Percentiles rank a stretch among this genome's conserved stretches.
phyloP scores from a whole-genome alignment of 2,888 invertebrate genomes.

The Cephus sareptanus region DNA sequence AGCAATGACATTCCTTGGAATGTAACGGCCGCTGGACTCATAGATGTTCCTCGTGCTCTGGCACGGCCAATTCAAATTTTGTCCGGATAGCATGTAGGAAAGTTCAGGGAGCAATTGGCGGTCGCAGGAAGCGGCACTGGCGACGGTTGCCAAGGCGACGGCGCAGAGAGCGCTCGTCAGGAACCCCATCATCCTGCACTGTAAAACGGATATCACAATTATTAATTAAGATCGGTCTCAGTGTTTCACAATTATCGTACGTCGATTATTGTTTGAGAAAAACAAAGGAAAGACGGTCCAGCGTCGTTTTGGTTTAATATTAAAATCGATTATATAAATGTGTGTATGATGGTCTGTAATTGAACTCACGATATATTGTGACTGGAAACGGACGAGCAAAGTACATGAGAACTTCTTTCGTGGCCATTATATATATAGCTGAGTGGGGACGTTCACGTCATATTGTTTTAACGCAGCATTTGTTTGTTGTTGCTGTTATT shows the following conservation, averaged over 20 bases:
- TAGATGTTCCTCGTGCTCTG: slow-evolving; percentile 70
- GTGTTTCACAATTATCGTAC: not conserved
- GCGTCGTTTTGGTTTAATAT: not conserved
- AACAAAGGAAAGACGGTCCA: not conserved
- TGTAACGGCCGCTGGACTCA: slow-evolving; percentile 70
- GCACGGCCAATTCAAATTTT: slow-evolving; percentile 66
- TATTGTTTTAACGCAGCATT: slow-evolving; percentile 1
- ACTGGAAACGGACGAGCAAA: slow-evolving; percentile 16
- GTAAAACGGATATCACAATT: not conserved
- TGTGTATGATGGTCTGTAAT: not conserved
- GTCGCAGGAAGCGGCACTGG: slow-evolving; percentile 36
- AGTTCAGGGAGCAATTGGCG: slow-evolving; percentile 51
- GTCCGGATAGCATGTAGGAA: slow-evolving; percentile 40
- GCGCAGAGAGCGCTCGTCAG: slow-evolving; percentile 31
- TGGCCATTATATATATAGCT: slow-evolving; percentile 31
- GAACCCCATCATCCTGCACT: slow-evolving; percentile 38
- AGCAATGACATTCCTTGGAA: slow-evolving; percentile 71
- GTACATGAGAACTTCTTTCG: slow-evolving; percentile 17
- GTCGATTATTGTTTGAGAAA: not conserved
- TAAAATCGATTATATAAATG: not conserved
- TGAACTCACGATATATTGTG: slow-evolving; percentile 17
- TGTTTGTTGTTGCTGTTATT: slow-evolving; percentile 1
- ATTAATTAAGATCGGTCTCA: not conserved
- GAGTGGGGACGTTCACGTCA: not conserved
- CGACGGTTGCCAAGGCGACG: slow-evolving; percentile 16